A percentile compares a stretch with the other conserved stretches of the same genome.
phyloP scores from a whole-genome alignment of 2,113 vertebrate species.

The Eurypyga helias region DNA sequence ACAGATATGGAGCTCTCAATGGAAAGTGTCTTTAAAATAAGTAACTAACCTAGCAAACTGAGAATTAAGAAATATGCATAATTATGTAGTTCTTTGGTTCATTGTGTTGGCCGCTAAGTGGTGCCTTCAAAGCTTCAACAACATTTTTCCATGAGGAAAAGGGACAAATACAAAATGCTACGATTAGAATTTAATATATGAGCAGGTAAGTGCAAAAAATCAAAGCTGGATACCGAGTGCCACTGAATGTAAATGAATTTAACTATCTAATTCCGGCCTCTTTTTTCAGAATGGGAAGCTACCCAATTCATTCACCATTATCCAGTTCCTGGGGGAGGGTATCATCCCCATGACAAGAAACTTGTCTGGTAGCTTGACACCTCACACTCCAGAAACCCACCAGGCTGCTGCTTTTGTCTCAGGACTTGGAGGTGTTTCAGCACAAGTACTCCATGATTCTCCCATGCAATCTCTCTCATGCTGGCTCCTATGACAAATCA shows the following conservation, averaged over 20 bases:
- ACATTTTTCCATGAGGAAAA: background rate
- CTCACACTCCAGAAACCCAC: background rate
- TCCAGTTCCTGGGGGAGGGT: background rate
- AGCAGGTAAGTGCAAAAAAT: background rate
- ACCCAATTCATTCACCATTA: background rate
- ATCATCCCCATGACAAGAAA: background rate
- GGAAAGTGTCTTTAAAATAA: background rate
- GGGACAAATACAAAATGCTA: background rate
- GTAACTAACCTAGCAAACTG: background rate
- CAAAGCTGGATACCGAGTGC: background rate
- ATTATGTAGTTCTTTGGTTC: accelerated
- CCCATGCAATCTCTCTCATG: background rate
- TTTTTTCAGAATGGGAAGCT: background rate
- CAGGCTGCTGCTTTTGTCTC: background rate
- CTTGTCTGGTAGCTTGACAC: background rate
- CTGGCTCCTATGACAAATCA: background rate
- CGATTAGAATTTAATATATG: background rate
- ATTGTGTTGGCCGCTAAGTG: background rate
- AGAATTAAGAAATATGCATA: background rate
- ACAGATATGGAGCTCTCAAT: accelerated
- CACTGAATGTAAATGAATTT: background rate
- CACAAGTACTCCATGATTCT: background rate
- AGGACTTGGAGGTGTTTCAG: background rate
- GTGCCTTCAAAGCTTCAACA: background rate
- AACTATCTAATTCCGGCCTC: background rate